Percentiles rank a stretch among this genome's conserved stretches.
Evolutionary conservation across 1,140 invertebrate genomes (phyloP).

Genomic region (Wiebesia pumilae): DNA sequence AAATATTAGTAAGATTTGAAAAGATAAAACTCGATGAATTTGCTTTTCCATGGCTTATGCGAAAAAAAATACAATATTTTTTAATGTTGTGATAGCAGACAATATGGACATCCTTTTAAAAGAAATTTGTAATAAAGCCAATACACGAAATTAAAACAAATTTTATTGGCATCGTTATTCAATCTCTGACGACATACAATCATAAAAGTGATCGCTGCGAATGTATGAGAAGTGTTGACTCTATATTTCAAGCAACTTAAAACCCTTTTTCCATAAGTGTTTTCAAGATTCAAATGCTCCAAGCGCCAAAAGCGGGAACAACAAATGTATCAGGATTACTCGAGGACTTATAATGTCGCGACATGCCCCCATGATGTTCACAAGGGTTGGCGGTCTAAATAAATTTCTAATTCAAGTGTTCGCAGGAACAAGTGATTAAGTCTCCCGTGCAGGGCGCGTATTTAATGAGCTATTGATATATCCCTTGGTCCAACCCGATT

Average conservation of each 20-base stretch:
- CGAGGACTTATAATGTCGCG: background rate
- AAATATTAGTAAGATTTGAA: too few species aligned
- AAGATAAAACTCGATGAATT: too few species aligned
- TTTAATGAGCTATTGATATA: constrained; percentile 75
- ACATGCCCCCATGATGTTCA: background rate
- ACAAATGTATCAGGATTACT: constrained; percentile 36
- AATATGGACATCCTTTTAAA: background rate
- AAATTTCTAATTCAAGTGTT: constrained; percentile 69
- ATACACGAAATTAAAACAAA: background rate
- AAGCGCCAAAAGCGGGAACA: background rate
- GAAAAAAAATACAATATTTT: too few species aligned
- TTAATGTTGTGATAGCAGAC: too few species aligned
- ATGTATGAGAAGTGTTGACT: background rate
- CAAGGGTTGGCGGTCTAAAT: constrained; percentile 66
- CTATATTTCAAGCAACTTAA: background rate
- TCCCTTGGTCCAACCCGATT: constrained; percentile 48
- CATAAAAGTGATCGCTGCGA: background rate
- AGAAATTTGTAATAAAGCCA: background rate
- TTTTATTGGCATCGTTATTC: background rate
- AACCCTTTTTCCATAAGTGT: background rate
- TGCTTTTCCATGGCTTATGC: too few species aligned
- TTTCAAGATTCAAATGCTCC: background rate
- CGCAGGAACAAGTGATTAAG: constrained; percentile 31
- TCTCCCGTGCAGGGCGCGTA: constrained; percentile 33
- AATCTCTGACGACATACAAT: background rate